These are phyloP conservation scores for Macrosteles quadrilineatus DNA, from an alignment of 1,140 invertebrate genomes.

Conservation along the genomic window DNA sequence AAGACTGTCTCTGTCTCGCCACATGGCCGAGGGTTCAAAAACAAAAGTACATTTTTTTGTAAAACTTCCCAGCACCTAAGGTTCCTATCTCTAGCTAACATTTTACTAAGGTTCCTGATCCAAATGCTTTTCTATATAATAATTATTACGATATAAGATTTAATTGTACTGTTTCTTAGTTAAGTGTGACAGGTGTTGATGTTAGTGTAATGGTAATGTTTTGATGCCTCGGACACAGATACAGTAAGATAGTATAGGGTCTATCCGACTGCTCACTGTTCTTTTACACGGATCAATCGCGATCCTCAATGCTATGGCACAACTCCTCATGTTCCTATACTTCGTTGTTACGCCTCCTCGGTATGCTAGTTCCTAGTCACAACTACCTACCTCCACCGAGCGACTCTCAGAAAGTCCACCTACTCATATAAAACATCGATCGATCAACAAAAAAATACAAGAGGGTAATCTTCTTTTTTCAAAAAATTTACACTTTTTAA, in stretches of 20 bases:
- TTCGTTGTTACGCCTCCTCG: slow-evolving; percentile 5
- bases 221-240: slow-evolving; percentile 32
- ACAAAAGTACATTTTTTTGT: slow-evolving; percentile 34
- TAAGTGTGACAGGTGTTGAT: slow-evolving; percentile 43
- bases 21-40: slow-evolving; percentile 4
- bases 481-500: no score
- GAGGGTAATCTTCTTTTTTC: no score
- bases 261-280: neutral
- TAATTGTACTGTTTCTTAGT: slow-evolving; percentile 44
- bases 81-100: slow-evolving; percentile 53
- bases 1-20: neutral
- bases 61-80: slow-evolving; percentile 49
- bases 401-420: no score
- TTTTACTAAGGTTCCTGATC: slow-evolving; percentile 52
- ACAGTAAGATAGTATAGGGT: slow-evolving; percentile 29
- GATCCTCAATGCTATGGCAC: slow-evolving; percentile 21
- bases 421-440: no score
- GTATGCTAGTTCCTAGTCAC: slow-evolving; percentile 11
- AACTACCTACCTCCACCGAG: neutral
- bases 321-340: neutral
- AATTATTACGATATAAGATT: slow-evolving; percentile 44
- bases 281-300: neutral
- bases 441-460: no score
- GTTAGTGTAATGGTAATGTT: slow-evolving; percentile 30
- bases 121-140: slow-evolving; percentile 46